Percentiles rank a stretch among this genome's conserved stretches.
Conservation (phyloP, 2,888 invertebrate genomes). For the Sarcophaga rosellei region DNA sequence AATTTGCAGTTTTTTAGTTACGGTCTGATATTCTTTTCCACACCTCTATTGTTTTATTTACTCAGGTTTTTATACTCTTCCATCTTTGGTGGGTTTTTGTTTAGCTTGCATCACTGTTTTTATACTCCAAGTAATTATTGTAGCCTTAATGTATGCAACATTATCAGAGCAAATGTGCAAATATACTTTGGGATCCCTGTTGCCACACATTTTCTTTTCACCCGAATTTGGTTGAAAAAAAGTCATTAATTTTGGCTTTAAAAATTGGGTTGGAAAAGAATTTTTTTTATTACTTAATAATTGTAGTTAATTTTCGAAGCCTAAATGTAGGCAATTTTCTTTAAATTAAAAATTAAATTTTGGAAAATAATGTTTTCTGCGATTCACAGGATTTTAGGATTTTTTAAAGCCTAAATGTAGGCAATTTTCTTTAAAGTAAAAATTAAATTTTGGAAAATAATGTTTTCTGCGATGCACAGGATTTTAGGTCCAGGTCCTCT, state of each 20-base stretch:
- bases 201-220: background rate
- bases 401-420: no score
- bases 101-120: no score
- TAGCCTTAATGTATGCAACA: background rate
- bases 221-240: background rate
- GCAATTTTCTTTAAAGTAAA: no score
- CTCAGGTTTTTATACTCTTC: background rate
- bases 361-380: no score
- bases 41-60: background rate
- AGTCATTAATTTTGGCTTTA: background rate
- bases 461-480: fast-evolving
- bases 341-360: no score
- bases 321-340: no score
- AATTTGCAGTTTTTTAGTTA: background rate
- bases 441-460: no score
- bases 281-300: no score
- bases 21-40: background rate
- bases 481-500: no score
- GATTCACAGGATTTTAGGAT: no score
- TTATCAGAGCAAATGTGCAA: background rate
- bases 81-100: background rate
- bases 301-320: no score
- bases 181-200: background rate
- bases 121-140: background rate
- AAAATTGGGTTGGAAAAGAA: no score